Evolutionary conservation across 2,113 vertebrate genomes (phyloP), one percentile per base, ranked within the genome.

Genomic region (Petrocephalus microphthalmus): DNA sequence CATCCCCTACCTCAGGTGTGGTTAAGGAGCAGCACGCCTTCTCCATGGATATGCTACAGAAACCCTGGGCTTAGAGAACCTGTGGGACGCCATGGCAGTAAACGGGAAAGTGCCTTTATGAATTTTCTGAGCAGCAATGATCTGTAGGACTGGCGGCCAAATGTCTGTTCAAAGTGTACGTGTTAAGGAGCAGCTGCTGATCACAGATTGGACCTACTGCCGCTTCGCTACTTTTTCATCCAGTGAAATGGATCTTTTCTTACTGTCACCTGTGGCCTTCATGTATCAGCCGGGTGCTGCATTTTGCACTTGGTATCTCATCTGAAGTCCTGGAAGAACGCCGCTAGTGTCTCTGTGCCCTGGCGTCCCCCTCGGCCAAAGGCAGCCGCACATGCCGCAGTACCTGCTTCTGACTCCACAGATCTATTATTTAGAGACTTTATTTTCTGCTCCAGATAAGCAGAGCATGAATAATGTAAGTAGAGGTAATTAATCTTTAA

Each of bases 381-480:
- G n/a, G 52, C 15, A 10, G 60, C 60, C 13, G 60, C 11, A 10
- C 19, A 13, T 1, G 1, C 71, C 11, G 37, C 53, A 87, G 88
- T 74, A 60, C 89, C 60, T 88, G 89, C 89, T 87, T 64, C 89
- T 22, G 64, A 89, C 74, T 88, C 13, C 91, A 87, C 91, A 90
- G 87, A 88, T 93, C 88, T 91, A 33, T 95, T 94, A 94, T 95
- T 95, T 88, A 94, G 87, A 92, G 71, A 78, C 89, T 90, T 33
- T 42, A 42, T 64, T 88, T 91, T 92, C 91, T 91, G 88, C 91
- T 90, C 89, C 92, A 94, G 92, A 94, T 93, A 93, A 91, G 89
- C 89, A 91, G 88, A 89, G 87, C 90, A 93, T 95, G 90, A 93
- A 94, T 94, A 92, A 94, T 94, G 89, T 88, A 95, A 89, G 89